These are phyloP conservation scores for Ormyrus labotus DNA, from an alignment of 2,888 invertebrate genomes.

Conservation along the genomic window DNA sequence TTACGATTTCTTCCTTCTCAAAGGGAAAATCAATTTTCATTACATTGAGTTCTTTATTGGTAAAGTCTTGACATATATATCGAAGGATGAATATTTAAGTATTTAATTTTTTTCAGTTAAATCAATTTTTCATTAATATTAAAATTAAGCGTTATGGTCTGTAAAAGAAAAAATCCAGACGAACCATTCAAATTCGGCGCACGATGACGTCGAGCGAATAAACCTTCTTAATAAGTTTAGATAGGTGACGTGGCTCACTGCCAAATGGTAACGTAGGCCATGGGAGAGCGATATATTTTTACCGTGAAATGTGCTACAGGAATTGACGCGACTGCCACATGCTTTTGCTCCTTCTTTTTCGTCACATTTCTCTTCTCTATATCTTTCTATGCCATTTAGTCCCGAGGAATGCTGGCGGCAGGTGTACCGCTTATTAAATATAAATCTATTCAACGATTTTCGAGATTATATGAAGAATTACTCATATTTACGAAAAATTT, in stretches of 20 bases:
- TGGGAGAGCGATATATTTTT: slow-evolving; percentile 25
- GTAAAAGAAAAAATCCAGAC: no score
- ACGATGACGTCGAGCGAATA: slow-evolving; percentile 6
- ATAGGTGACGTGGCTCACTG: slow-evolving; percentile 30
- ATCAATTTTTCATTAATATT: no score
- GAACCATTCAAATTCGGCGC: neutral
- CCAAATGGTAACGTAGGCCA: slow-evolving; percentile 11
- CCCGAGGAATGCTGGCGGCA: neutral
- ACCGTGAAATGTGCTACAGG: slow-evolving; percentile 20
- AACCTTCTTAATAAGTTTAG: slow-evolving; percentile 38
- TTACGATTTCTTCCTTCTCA: no score
- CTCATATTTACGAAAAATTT: no score
- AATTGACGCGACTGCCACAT: slow-evolving; percentile 16
- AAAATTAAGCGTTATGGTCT: no score
- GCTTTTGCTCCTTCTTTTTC: neutral
- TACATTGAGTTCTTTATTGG: no score
- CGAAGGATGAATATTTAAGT: no score
- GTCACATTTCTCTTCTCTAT: neutral
- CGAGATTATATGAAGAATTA: no score
- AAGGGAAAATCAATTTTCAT: no score
- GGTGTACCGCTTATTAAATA: neutral
- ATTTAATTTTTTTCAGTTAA: no score
- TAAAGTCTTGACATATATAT: no score
- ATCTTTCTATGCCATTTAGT: neutral
- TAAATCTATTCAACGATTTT: no score